These are phyloP conservation scores for Nerophis ophidion DNA, from an alignment of 2,113 vertebrate species.

Conservation along the genomic window DNA sequence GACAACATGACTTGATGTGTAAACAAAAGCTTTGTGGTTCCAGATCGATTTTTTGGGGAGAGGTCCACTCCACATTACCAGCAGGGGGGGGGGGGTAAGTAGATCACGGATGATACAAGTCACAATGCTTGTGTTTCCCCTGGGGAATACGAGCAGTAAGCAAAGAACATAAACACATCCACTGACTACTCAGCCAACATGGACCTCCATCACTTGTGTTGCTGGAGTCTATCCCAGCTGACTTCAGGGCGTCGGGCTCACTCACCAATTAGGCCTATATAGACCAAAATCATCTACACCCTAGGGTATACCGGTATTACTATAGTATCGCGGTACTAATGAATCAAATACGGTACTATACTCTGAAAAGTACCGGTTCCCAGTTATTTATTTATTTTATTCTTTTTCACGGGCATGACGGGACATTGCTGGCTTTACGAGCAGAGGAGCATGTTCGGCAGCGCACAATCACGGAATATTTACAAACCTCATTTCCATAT, in stretches of 20 bases:
- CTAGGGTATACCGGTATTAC: too few relatives aligned
- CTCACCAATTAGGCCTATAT: too few relatives aligned
- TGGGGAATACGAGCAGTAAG: constrained; percentile 48
- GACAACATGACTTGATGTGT: constrained; percentile 33
- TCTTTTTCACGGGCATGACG: too few relatives aligned
- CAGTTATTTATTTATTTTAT: too few relatives aligned
- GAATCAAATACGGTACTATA: too few relatives aligned
- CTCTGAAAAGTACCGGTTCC: too few relatives aligned
- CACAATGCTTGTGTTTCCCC: constrained; percentile 44
- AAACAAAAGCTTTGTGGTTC: constrained; percentile 60
- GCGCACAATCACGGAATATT: too few relatives aligned
- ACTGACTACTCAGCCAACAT: constrained; percentile 24
- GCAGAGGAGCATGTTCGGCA: too few relatives aligned
- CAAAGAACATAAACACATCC: constrained; percentile 37
- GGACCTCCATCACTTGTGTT: constrained; percentile 6
- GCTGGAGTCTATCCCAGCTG: neutral
- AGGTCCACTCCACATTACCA: constrained; percentile 26
- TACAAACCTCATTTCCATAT: too few relatives aligned
- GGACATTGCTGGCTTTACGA: too few relatives aligned
- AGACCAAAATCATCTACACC: too few relatives aligned
- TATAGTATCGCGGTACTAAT: too few relatives aligned
- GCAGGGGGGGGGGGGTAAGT: constrained; percentile 32
- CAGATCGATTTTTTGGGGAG: constrained; percentile 33
- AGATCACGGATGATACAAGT: constrained; percentile 44
- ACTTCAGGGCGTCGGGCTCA: neutral